Conservation (phyloP, 2,888 invertebrate species). For the Ligdia adustata region DNA sequence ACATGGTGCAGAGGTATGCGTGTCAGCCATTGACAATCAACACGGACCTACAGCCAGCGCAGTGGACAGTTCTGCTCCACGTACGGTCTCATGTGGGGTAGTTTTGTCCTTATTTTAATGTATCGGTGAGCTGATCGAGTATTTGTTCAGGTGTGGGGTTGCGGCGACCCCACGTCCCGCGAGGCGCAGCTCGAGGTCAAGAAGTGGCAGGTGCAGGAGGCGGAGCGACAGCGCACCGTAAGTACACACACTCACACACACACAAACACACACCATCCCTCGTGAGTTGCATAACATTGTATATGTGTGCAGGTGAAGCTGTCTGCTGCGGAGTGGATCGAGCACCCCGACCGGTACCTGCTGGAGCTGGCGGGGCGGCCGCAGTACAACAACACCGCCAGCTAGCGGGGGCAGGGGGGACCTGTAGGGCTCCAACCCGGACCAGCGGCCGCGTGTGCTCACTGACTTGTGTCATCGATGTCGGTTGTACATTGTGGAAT, state of each 20-base stretch:
- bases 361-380: conserved; percentile 93
- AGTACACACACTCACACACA: conserved; percentile 15
- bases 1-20: too few species aligned
- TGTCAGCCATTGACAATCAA: too few species aligned
- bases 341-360: conserved; percentile 97
- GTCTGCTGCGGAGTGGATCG: conserved; percentile 96
- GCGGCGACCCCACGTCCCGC: conserved; percentile 90
- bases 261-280: too few species aligned
- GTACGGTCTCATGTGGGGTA: too few species aligned
- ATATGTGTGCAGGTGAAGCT: conserved; percentile 88
- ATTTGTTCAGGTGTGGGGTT: conserved; percentile 95
- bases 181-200: conserved; percentile 95
- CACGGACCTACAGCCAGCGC: too few species aligned
- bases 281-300: background rate
- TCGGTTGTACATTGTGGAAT: too few species aligned
- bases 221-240: conserved; percentile 89
- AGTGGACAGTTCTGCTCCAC: too few species aligned
- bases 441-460: too few species aligned
- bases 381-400: conserved; percentile 89
- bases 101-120: too few species aligned
- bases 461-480: too few species aligned
- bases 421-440: too few species aligned
- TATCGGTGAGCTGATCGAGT: too few species aligned
- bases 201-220: conserved; percentile 95
- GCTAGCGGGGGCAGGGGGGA: conserved; percentile 52